Evolutionary conservation across 37 sponge, comb jelly and placozoan genomes (phyloP).

Genomic region (Bolinopsis microptera): DNA sequence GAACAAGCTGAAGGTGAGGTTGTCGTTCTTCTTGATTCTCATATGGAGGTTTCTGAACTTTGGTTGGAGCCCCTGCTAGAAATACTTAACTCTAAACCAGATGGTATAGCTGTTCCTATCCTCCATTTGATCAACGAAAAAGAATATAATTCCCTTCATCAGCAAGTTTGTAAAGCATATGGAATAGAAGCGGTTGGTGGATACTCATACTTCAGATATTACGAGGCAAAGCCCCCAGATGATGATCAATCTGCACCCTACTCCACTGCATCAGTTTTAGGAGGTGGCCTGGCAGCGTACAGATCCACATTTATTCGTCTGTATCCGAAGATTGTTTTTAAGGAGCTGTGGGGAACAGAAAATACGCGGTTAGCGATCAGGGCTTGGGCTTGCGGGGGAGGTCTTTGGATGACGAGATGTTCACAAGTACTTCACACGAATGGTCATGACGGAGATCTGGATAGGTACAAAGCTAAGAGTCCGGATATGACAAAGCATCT

Average conservation of each 20-base stretch:
- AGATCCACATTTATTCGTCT: background rate
- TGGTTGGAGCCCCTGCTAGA: constrained; percentile 32
- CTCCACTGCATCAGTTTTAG: background rate
- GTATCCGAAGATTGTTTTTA: background rate
- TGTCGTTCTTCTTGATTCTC: constrained; percentile 5
- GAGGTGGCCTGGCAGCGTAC: constrained; percentile 22
- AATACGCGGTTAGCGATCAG: constrained; percentile 3
- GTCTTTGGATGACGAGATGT: constrained; percentile 37
- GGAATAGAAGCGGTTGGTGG: background rate
- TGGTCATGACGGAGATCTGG: background rate
- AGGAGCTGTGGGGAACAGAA: constrained; percentile 31
- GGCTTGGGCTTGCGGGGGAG: constrained; percentile 1
- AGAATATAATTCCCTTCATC: background rate
- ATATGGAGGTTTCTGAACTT: constrained; percentile 11
- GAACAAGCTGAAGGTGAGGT: background rate
- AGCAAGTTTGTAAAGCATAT: background rate
- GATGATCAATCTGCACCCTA: background rate
- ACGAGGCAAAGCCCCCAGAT: background rate
- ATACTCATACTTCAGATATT: constrained; percentile 25
- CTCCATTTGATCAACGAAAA: constrained; percentile 4
- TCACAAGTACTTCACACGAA: constrained; percentile 38
- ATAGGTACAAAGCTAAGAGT: background rate
- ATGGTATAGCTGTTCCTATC: background rate
- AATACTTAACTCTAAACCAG: background rate
- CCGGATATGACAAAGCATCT: background rate